Percentiles rank a stretch among this genome's conserved stretches.
Evolutionary conservation across 2,113 vertebrate genomes (phyloP).

Genomic region (Myocastor coypus): DNA sequence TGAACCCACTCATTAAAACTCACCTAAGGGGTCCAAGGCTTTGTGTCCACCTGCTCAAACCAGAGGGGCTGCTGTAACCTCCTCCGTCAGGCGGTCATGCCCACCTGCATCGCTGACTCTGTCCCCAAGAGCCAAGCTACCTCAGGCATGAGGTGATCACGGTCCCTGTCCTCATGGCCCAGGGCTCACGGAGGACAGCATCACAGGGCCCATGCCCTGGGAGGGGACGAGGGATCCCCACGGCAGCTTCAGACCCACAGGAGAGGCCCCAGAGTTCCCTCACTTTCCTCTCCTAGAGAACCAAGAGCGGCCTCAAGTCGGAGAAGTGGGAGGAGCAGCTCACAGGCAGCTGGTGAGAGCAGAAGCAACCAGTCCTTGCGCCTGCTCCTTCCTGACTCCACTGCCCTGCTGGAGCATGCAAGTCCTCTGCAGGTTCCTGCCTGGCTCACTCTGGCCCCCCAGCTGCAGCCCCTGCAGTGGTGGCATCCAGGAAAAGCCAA

Average conservation of each 20-base stretch:
- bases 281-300: slow-evolving; percentile 85
- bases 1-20: background rate
- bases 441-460: too few species aligned
- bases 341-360: slow-evolving; percentile 88
- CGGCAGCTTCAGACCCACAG: background rate
- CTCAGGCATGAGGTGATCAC: fast-evolving
- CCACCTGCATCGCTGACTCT: background rate
- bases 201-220: fast-evolving
- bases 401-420: background rate
- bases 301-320: slow-evolving; percentile 89
- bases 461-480: background rate
- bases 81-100: background rate
- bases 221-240: fast-evolving
- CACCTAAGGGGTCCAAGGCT: background rate
- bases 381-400: background rate
- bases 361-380: too few species aligned
- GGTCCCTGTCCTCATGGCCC: fast-evolving
- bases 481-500: background rate
- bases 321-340: slow-evolving; percentile 87
- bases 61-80: background rate
- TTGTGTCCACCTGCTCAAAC: background rate
- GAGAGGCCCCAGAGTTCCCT: fast-evolving
- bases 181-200: background rate
- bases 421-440: background rate
- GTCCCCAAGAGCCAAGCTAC: background rate